Evolutionary conservation across 2,113 vertebrate genomes (phyloP).

Genomic region (Leiothrix lutea): DNA sequence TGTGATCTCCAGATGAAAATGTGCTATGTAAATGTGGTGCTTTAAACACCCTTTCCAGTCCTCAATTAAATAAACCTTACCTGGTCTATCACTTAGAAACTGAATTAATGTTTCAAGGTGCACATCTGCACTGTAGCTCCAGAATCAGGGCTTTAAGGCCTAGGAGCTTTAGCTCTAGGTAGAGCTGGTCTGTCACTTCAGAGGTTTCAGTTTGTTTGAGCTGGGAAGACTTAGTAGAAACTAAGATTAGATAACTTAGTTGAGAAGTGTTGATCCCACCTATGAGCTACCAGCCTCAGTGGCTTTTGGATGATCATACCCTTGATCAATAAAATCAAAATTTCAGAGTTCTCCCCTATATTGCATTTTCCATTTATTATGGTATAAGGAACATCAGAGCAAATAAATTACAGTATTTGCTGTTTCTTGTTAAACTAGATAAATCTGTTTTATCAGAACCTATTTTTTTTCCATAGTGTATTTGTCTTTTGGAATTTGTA

Average conservation of each 20-base stretch:
- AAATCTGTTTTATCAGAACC: neutral
- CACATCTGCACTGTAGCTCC: neutral
- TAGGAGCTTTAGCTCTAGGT: neutral
- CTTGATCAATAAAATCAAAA: neutral
- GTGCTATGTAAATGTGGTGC: neutral
- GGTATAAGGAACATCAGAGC: neutral
- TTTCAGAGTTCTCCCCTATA: neutral
- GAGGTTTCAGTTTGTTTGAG: neutral
- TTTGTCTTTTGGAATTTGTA: neutral
- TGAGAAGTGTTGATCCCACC: neutral
- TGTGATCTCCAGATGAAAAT: neutral
- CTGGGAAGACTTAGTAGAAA: neutral
- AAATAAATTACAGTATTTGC: neutral
- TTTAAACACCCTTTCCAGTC: neutral
- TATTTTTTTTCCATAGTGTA: accelerated
- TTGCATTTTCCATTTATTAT: neutral
- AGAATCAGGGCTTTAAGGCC: neutral
- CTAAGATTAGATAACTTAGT: neutral
- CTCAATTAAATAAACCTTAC: neutral
- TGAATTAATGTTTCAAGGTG: neutral
- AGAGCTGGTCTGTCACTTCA: neutral
- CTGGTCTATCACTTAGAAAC: neutral
- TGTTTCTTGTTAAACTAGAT: neutral
- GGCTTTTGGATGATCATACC: neutral
- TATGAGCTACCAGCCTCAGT: neutral